These are phyloP conservation scores for Chaetogeoica ovagalla DNA, from an alignment of 2,888 invertebrate genomes.

Conservation along the genomic window DNA sequence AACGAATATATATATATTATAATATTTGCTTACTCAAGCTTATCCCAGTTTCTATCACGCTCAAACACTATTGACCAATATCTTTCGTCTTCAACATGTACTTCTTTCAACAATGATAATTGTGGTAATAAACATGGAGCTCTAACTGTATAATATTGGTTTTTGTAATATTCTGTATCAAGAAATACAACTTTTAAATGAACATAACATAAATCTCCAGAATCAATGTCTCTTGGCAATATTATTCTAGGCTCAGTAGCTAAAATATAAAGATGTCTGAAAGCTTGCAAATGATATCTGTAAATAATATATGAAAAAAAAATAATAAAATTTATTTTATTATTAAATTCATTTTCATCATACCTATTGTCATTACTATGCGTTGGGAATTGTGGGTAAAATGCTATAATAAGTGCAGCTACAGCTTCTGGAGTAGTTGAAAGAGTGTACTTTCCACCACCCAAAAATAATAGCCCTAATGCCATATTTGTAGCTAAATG, in stretches of 20 bases:
- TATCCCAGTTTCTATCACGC: conserved; percentile 80
- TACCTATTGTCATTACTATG: conserved; percentile 95
- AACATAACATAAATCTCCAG: conserved; percentile 79
- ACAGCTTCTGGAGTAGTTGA: conserved; percentile 81
- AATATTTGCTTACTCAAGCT: conserved; percentile 64
- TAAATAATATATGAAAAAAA: conserved; percentile 55
- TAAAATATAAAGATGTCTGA: conserved; percentile 92
- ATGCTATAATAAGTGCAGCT: conserved; percentile 87
- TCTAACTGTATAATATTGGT: conserved; percentile 66
- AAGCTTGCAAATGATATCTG: conserved; percentile 95
- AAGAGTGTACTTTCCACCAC: conserved; percentile 86
- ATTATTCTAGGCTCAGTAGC: conserved; percentile 89
- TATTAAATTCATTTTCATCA: conserved; percentile 8
- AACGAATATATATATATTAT: neutral
- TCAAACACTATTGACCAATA: conserved; percentile 90
- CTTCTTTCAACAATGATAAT: conserved; percentile 72
- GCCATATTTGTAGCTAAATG: conserved; percentile 96
- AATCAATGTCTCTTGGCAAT: conserved; percentile 82
- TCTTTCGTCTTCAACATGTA: conserved; percentile 76
- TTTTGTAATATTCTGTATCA: conserved; percentile 59
- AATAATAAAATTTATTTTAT: conserved; percentile 1
- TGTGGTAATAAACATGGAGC: conserved; percentile 89
- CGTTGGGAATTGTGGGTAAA: conserved; percentile 96
- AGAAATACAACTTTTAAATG: conserved; percentile 69
- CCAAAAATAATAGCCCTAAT: conserved; percentile 88